phyloP scores from a whole-genome alignment of 2,797 vertebrate species.

The Gadopsis marmoratus region DNA sequence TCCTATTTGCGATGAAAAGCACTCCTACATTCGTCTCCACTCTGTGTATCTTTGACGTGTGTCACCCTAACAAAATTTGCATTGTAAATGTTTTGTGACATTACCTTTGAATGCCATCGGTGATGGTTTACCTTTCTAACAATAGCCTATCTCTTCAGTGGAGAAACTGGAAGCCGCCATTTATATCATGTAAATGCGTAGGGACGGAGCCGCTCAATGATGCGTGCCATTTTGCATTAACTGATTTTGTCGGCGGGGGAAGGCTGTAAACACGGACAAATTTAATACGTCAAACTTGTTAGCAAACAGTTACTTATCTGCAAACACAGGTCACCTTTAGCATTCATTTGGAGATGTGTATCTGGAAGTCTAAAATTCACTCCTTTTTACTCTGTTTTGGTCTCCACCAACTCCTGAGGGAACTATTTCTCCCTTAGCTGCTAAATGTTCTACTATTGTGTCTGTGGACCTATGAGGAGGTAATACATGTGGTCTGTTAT shows the following conservation, averaged over 20 bases:
- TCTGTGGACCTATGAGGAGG: background rate
- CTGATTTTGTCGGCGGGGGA: background rate
- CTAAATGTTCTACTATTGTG: background rate
- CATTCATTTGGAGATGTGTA: background rate
- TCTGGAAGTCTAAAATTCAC: background rate
- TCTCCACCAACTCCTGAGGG: background rate
- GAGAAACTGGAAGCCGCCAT: background rate
- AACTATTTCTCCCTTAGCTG: background rate
- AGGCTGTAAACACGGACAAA: background rate
- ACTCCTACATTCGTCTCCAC: background rate
- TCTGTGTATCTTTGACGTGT: background rate
- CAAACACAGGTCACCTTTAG: no score
- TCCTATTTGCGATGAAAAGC: constrained; percentile 19
- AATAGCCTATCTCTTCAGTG: background rate
- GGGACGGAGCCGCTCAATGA: background rate
- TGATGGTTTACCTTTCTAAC: constrained; percentile 1
- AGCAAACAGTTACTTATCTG: background rate
- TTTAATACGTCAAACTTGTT: background rate
- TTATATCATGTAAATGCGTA: background rate
- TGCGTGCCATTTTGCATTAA: background rate
- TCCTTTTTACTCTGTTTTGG: background rate
- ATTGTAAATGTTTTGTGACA: constrained; percentile 48
- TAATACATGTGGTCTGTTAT: background rate
- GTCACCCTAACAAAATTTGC: constrained; percentile 43
- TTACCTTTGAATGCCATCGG: background rate